Evolutionary conservation across 2,888 invertebrate genomes (phyloP), one percentile per base, ranked within the genome.

Genomic region (Acleris holmiana): DNA sequence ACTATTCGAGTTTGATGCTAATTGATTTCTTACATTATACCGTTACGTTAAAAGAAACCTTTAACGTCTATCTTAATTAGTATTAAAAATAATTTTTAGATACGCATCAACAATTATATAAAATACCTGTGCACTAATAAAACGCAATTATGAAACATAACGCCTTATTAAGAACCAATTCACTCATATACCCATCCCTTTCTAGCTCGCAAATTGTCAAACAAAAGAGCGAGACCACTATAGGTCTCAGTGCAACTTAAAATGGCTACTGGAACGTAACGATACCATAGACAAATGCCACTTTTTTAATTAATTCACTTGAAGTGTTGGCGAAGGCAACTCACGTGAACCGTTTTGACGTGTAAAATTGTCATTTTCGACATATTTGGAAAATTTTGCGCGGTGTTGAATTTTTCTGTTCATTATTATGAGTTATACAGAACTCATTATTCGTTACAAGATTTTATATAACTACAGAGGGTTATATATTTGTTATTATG

Each of bases 111-210:
- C 41, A 41, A 41, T 55, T 41, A 55, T 23, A 41, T 23, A 8
- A 54, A 54, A 54, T 23, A 23, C 44, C n/a, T 21, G 13, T 18
- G 53, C 53, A 35, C 17, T 53, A 29, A 51, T 51, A 17, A 53
- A 55, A 44, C 55, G 55, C 55, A 55, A 55, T 55, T 55, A 55
- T 17, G 17, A 10, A 44, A 23, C 55, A 44, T 55, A 55, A 55
- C 8, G 44, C 55, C 56, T 15, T 57, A 57, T 15, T 44, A 46
- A 47, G 56, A 47, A 57, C 55, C 10, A 17, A 56, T 25, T 57
- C 25, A 47, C 6, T 23, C 29, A 29, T n/a, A 15, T 4, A 2
- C 7, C 29, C 15, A 17, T 57, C 56, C 19, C 47, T 47, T 35
- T 57, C 56, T 29, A 8, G 15, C 15, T 18, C 15, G 47, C 19